These are phyloP conservation scores for Noturus placidus DNA, from an alignment of 2,113 vertebrate species.

Conservation along the genomic window DNA sequence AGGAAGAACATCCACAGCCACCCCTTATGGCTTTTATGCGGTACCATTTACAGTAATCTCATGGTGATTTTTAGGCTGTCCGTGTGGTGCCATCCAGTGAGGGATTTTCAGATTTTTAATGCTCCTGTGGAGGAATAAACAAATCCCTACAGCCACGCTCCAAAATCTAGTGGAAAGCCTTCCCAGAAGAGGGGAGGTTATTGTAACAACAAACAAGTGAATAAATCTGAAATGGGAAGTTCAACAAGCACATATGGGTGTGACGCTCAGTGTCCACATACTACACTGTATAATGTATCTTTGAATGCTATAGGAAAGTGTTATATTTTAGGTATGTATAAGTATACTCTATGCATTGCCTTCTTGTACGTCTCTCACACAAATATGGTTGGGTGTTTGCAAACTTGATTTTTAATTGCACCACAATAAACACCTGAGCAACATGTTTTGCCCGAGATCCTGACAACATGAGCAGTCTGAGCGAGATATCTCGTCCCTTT, in stretches of 20 bases:
- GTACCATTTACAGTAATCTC: neutral
- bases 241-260: neutral
- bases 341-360: neutral
- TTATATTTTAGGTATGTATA: neutral
- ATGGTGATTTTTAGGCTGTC: neutral
- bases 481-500: neutral
- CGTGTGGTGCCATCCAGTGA: neutral
- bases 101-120: neutral
- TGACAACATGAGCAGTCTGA: neutral
- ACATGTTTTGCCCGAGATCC: neutral
- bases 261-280: neutral
- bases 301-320: neutral
- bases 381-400: neutral
- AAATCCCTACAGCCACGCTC: neutral
- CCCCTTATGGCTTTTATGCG: neutral
- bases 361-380: neutral
- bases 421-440: neutral
- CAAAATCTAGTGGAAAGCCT: neutral
- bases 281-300: neutral
- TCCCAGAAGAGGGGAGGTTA: neutral
- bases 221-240: neutral
- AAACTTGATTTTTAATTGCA: neutral
- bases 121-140: neutral
- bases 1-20: neutral
- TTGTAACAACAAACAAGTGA: neutral